Base-by-base conservation (phyloP, 2,888 invertebrate genomes). In the Nysson spinosus region DNA sequence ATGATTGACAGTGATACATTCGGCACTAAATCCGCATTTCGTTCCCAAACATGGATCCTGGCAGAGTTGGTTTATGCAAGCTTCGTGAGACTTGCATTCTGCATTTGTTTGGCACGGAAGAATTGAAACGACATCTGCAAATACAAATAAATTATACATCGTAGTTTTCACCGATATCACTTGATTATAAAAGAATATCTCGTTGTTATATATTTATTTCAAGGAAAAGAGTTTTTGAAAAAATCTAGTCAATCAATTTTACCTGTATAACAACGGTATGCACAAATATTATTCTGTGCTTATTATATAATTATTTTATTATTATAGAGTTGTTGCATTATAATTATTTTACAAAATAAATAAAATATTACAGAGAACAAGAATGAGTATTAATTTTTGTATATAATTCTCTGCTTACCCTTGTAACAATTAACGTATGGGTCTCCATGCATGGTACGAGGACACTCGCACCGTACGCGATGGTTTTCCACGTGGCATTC, bases 11-110 rank as follows among this genome's bases (percentile, higher is more conserved):
- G 94, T 93, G 12, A 92, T 90, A 80, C 97, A 97, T 69, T 94
- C 91, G 0, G 96, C 95, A 66, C 93, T 92, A 6, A 91, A 88
- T 43, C 95, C 96, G 82, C 97, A 97, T 1, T 94, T 94, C 79
- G 93, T 92, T 37, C 90, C 91, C 14, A 93, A 91, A 84, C 96
- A 97, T 0, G 96, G 96, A 80, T 95, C 91, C 83, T 93, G 92
- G 82, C 97, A 97, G 37, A 92, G 91, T 71, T 91, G 90, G 72
- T 93, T 93, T 52, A 95, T 91, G 83, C 97, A 97, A 0, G 96
- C 94, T 80, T 93, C 92, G 22, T 93, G 92, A 2, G 91, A 89
- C 0, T 93, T 89, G 81, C 97, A 97, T 57, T 95, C 93, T 0
- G 91, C 89, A 83, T 96, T 94, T 9, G 89, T 88, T 9, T 89